Base-by-base conservation (phyloP, 2,888 invertebrate species). In the Apoda limacodes region DNA sequence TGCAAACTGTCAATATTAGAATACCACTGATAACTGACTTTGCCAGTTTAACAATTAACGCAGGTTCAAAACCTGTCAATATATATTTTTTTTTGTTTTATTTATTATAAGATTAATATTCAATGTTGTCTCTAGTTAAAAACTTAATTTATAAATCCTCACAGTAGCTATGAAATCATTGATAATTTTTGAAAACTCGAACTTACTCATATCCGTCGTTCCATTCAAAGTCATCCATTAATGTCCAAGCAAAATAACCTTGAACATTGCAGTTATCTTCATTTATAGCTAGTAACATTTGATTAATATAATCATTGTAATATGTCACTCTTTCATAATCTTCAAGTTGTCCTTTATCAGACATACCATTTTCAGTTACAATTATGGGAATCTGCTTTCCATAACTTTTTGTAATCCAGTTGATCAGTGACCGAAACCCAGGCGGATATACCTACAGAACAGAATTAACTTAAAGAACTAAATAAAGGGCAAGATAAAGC, bases 211-310 rank as follows among this genome's bases (percentile, higher is more conserved):
- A 85, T 17, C 84, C 84, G 20, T 54, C 54, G 2, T 48, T 55
- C 85, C 85, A 86, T 58, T 86, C 86, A 40, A 86, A 84, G 48
- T 84, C 85, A 48, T 87, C 87, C 70, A 86, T 70, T 14, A 87
- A 60, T 2, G 84, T 83, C 85, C 86, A 85, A 1, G 82, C 84
- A 9, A 82, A 81, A 55, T 84, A 86, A 1, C 83, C 85, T 31
- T 57, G 58, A 1, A 83, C 50, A 30, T 74, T 69, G 37, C 75
- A 74, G 3, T 60, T 61, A 40, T 82, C 82, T 39, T 67, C 56
- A 34, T 70, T 44, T 13, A 68, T 60, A 2, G 78, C 78, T 13
- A 67, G 45, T 20, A 75, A 41, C 32, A 78, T 35, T 37, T 78
- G 75, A 35, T 67, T 50, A 3, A 83, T 42, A 40, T 82, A 78